A percentile compares a stretch with the other conserved stretches of the same genome.
Conservation (phyloP, 2,888 invertebrate genomes). For the Meta bourneti region DNA sequence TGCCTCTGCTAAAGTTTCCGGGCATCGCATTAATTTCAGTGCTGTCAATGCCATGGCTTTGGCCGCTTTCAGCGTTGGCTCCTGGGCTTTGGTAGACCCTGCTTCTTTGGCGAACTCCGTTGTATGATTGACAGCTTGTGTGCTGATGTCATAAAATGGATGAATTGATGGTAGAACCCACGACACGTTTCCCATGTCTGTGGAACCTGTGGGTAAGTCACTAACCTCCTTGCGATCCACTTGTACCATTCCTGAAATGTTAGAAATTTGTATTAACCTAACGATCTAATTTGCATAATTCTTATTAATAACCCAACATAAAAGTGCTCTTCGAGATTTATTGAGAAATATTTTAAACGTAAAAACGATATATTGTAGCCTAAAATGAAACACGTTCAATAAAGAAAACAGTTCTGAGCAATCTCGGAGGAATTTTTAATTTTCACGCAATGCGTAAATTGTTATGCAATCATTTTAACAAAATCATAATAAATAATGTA, state of each 20-base stretch:
- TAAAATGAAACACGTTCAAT: too few species aligned
- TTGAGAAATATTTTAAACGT: too few species aligned
- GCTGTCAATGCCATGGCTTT: conserved; percentile 79
- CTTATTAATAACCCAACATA: too few species aligned
- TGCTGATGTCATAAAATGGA: conserved; percentile 77
- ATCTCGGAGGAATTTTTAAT: too few species aligned
- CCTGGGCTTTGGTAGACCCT: conserved; percentile 76
- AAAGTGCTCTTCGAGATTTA: too few species aligned
- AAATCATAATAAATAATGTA: too few species aligned
- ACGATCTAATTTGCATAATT: too few species aligned
- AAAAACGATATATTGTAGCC: too few species aligned
- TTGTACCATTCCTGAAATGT: conserved; percentile 5
- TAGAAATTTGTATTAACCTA: neutral
- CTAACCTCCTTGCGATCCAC: neutral
- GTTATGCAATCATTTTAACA: too few species aligned
- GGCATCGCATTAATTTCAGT: conserved; percentile 77
- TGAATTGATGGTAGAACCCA: conserved; percentile 80
- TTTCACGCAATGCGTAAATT: too few species aligned
- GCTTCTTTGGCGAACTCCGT: conserved; percentile 79
- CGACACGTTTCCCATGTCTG: conserved; percentile 79
- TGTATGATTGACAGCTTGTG: conserved; percentile 78
- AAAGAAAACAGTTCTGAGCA: too few species aligned
- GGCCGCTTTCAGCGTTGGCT: conserved; percentile 77
- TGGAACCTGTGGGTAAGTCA: conserved; percentile 76
- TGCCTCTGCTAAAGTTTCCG: conserved; percentile 69